A percentile compares a stretch with the other conserved stretches of the same genome.
These are phyloP conservation scores for Trichonephila clavata DNA, from an alignment of 1,140 invertebrate genomes.

Conservation along the genomic window DNA sequence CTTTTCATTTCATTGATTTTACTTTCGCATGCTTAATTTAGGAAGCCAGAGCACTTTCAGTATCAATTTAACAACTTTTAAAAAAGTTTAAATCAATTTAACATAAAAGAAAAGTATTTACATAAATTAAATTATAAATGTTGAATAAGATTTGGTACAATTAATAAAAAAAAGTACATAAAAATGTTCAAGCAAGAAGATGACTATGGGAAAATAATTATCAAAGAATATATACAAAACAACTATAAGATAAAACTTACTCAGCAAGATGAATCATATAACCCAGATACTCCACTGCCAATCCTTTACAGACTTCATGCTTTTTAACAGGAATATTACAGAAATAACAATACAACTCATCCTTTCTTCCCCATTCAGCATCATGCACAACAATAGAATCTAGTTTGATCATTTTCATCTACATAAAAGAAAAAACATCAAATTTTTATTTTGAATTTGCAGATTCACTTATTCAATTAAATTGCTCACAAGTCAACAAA, in stretches of 20 bases:
- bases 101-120: too few species aligned
- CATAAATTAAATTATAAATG: too few species aligned
- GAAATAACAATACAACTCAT: constrained; percentile 37
- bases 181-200: too few species aligned
- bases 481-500: not conserved
- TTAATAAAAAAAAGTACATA: too few species aligned
- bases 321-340: constrained; percentile 42
- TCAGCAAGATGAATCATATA: constrained; percentile 7
- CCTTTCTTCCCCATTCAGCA: constrained; percentile 5
- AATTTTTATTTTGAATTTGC: not conserved
- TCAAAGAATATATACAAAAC: too few species aligned
- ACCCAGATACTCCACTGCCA: constrained; percentile 11
- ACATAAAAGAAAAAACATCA: not conserved
- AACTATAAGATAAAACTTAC: not conserved
- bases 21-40: too few species aligned
- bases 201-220: too few species aligned
- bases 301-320: not conserved
- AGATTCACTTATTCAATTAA: not conserved
- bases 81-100: too few species aligned
- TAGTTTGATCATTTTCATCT: not conserved
- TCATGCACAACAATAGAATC: constrained; percentile 41
- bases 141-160: too few species aligned
- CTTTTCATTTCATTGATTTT: too few species aligned
- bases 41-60: too few species aligned
- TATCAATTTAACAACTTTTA: too few species aligned